These are phyloP conservation scores for Caenorhabditis remanei DNA, from an alignment of 1,140 invertebrate species.

Conservation along the genomic window DNA sequence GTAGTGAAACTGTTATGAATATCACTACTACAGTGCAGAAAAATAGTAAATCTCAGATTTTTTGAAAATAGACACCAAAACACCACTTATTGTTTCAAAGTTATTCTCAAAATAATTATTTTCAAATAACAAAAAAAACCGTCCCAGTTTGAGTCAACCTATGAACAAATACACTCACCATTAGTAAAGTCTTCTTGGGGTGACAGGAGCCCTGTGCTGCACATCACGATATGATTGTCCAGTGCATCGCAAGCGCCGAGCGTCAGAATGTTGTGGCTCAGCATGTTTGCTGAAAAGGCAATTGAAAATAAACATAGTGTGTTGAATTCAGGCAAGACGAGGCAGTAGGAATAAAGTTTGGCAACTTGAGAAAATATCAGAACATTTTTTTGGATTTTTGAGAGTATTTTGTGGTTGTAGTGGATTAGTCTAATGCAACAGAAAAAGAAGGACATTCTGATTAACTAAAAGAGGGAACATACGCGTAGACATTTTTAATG, in stretches of 20 bases:
- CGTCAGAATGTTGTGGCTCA: conserved; percentile 44
- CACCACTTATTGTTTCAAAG: too few relatives aligned
- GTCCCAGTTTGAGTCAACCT: too few relatives aligned
- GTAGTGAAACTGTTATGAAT: background rate
- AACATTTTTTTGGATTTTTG: background rate
- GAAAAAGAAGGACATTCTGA: background rate
- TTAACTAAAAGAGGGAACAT: background rate
- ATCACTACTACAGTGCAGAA: background rate
- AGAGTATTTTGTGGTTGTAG: background rate
- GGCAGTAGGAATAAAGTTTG: background rate
- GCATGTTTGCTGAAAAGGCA: conserved; percentile 49
- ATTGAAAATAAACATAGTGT: conserved; percentile 33
- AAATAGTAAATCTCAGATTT: too few relatives aligned
- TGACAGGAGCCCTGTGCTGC: conserved; percentile 42
- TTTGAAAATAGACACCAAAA: too few relatives aligned
- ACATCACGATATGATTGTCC: conserved; percentile 54
- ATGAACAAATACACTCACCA: background rate
- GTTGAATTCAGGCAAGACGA: conserved; percentile 16
- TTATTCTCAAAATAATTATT: too few relatives aligned
- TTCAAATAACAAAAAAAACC: too few relatives aligned
- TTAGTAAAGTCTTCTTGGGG: conserved; percentile 36
- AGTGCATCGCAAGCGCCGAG: conserved; percentile 39
- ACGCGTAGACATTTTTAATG: conserved; percentile 20
- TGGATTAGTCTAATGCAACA: background rate
- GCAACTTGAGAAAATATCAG: background rate